phyloP scores from a whole-genome alignment of 2,113 vertebrate genomes.

The human region GRCh38 chrX:48713501-48714000 shows the following conservation, averaged over 20 bases:
- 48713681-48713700: not conserved
- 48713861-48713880: not conserved
- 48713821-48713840: not conserved
- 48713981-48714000: not conserved
- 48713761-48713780: not conserved
- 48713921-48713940: not conserved
- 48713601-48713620: constrained; percentile 55
- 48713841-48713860: not conserved
- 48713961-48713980: not conserved
- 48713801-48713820: not conserved
- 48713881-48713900: not conserved
- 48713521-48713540: not conserved
- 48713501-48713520: not conserved
- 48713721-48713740: constrained; percentile 30
- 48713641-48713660: constrained; percentile 24
- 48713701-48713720: not conserved
- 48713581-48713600: not conserved
- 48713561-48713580: not conserved
- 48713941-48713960: not conserved
- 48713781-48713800: not conserved
- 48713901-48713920: not conserved
- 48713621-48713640: not conserved
- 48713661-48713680: constrained; percentile 1
- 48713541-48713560: not conserved
- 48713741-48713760: not conserved